Base-by-base conservation (phyloP, 1,140 invertebrate genomes). In the Phortica variegata region DNA sequence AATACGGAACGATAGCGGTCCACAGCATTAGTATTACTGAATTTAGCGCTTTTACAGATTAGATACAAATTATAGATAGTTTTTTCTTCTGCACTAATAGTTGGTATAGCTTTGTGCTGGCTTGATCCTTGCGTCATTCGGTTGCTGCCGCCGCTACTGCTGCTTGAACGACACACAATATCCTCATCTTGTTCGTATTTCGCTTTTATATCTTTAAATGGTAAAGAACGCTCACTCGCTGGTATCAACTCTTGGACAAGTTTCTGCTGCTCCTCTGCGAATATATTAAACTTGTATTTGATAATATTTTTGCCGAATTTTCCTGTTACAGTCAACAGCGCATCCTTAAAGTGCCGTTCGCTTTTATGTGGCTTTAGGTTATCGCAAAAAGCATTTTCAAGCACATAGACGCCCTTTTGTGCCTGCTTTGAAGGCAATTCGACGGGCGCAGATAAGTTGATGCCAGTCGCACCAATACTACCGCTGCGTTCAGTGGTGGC, bases 221-320 rank as follows among this genome's bases (percentile, higher is more conserved):
- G 73, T 17, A 62, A 44, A 2, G 65, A 66, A 2, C 72, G 60
- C 45, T 74, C 71, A 21, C 61, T 68, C 34, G 53, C 52, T 0
- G 72, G 73, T 21, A 75, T 75, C 0, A 75, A 38, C 31, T 75
- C 69, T 1, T 57, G 56, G 1, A 75, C 72, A 10, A 75, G 39
- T 37, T 73, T 68, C 37, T 75, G 49, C 43, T 75, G 66, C 34
- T 75, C 73, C 38, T 75, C 73, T 17, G 62, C 66, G 33, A 75
- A 75, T 21, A 75, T 73, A 41, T 75, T 75, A 42, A 75, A 75
- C 52, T 75, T 75, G 32, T 75, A 75, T 33, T 75, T 75, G 3
- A 75, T 75, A 34, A 75, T 75, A 46, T 75, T 75, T 43, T 75
- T 75, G 5, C 73, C 73, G 43, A 75, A 75, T 49, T 75, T 75